These are phyloP conservation scores for Brachionus angularis DNA, from an alignment of 1,140 invertebrate species.

Conservation along the genomic window DNA sequence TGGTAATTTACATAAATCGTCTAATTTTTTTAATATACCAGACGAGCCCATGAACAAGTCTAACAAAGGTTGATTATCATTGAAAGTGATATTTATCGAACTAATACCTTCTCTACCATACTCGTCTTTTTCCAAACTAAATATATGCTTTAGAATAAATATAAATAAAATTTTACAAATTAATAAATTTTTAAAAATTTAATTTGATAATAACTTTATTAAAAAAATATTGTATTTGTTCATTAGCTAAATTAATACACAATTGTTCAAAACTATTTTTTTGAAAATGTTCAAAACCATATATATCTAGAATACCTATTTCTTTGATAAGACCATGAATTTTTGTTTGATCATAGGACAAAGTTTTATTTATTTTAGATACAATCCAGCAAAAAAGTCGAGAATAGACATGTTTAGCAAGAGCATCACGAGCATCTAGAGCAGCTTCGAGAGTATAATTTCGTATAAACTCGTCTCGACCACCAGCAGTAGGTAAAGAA, in stretches of 20 bases:
- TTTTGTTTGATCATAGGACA: conserved; percentile 57
- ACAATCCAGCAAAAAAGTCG: conserved; percentile 66
- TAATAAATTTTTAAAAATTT: conserved; percentile 47
- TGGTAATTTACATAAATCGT: conserved; percentile 73
- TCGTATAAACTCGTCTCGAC: conserved; percentile 45
- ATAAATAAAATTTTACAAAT: neutral
- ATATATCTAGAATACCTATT: conserved; percentile 66
- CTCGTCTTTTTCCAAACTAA: conserved; percentile 72
- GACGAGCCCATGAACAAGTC: conserved; percentile 65
- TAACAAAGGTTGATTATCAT: conserved; percentile 71
- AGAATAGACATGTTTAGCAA: conserved; percentile 69
- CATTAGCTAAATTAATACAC: conserved; percentile 90
- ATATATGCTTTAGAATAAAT: conserved; percentile 65
- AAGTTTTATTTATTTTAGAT: conserved; percentile 67
- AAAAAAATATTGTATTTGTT: conserved; percentile 74
- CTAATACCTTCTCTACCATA: conserved; percentile 69
- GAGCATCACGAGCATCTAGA: conserved; percentile 66
- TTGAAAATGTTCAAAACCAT: conserved; percentile 68
- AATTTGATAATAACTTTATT: conserved; percentile 85
- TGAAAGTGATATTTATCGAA: conserved; percentile 71
- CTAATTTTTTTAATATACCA: conserved; percentile 61
- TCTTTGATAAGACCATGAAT: conserved; percentile 37
- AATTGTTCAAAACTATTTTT: conserved; percentile 75
- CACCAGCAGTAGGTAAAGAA: conserved; percentile 46
- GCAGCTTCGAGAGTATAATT: conserved; percentile 64